A percentile compares a stretch with the other conserved stretches of the same genome.
phyloP scores from a whole-genome alignment of 2,797 vertebrate genomes.

The Alca torda region DNA sequence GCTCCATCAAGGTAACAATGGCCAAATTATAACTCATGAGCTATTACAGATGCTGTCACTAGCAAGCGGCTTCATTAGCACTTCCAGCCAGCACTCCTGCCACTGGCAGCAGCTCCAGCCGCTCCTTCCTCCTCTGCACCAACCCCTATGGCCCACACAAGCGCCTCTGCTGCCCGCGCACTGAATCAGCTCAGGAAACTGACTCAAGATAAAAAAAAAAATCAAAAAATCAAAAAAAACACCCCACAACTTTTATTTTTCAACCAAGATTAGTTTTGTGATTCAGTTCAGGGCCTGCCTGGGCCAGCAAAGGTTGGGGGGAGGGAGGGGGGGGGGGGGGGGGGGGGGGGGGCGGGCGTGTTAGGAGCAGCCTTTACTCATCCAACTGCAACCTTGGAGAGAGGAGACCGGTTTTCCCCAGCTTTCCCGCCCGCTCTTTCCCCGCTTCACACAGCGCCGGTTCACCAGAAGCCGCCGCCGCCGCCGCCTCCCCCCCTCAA shows the following conservation, averaged over 20 bases:
- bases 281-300: not conserved
- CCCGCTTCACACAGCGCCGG: not conserved
- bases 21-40: not conserved
- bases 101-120: not conserved
- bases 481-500: not conserved
- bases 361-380: not conserved
- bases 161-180: not conserved
- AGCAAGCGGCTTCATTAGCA: not conserved
- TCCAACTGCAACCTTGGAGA: not conserved
- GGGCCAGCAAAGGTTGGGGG: not conserved
- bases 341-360: rapidly evolving
- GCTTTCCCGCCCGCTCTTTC: not conserved
- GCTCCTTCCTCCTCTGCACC: not conserved
- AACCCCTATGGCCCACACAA: not conserved
- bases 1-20: not conserved
- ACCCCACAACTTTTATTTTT: not conserved
- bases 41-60: not conserved
- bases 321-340: rapidly evolving
- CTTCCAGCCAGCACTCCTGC: not conserved
- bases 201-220: not conserved
- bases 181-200: not conserved
- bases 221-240: too few relatives aligned
- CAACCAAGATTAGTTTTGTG: not conserved
- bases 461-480: not conserved
- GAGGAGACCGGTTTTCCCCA: not conserved